Evolutionary conservation across 2,888 invertebrate species (phyloP).

Genomic region (Mythimna lalbum): DNA sequence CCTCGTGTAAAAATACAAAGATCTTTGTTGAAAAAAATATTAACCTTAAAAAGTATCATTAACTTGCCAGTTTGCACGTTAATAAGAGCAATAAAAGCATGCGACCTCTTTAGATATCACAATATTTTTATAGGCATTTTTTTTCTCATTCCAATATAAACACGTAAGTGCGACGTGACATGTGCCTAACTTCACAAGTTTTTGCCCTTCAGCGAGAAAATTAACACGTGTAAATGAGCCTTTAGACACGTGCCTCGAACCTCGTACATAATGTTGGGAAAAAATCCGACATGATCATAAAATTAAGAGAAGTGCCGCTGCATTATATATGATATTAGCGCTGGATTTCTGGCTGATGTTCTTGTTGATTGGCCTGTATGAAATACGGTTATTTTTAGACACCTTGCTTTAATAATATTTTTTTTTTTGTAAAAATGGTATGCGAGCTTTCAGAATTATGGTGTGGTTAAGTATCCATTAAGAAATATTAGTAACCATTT

Average conservation of each 20-base stretch:
- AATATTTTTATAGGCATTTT: too few species aligned
- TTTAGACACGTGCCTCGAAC: conserved; percentile 21
- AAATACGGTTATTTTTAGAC: conserved; percentile 11
- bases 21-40: too few species aligned
- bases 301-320: conserved; percentile 54
- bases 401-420: not conserved
- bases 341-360: conserved; percentile 25
- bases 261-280: conserved; percentile 44
- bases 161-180: too few species aligned
- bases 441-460: not conserved
- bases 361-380: conserved; percentile 37
- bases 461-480: too few species aligned
- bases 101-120: too few species aligned
- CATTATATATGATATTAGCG: conserved; percentile 45
- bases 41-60: too few species aligned
- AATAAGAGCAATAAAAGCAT: too few species aligned
- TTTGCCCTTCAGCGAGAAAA: not conserved
- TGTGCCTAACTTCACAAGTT: not conserved
- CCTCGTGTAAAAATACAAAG: too few species aligned
- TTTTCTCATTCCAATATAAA: too few species aligned
- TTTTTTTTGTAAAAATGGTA: not conserved
- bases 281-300: conserved; percentile 61
- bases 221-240: not conserved
- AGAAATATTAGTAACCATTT: too few species aligned
- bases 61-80: too few species aligned